Evolutionary conservation across 2,888 invertebrate species (phyloP).

Genomic region (Drosophila greeni): DNA sequence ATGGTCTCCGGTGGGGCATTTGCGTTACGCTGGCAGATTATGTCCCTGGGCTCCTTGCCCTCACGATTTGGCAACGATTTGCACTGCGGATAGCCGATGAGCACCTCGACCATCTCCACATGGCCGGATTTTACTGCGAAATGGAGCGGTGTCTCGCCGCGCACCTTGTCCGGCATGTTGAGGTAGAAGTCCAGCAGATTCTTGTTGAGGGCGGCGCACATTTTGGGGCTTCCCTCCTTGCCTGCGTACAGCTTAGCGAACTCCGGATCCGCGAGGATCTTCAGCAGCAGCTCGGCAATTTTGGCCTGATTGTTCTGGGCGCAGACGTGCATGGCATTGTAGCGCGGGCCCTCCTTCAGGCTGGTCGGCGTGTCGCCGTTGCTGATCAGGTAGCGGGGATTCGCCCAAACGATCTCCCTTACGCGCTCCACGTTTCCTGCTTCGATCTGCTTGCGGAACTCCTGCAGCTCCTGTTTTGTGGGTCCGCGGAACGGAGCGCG

Average conservation of each 20-base stretch:
- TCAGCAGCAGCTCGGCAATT: constrained; percentile 87
- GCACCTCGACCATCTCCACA: constrained; percentile 86
- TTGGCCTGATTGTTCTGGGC: constrained; percentile 86
- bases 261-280: constrained; percentile 86
- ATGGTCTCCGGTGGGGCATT: constrained; percentile 75
- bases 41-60: constrained; percentile 87
- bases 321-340: constrained; percentile 95
- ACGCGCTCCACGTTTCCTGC: constrained; percentile 84
- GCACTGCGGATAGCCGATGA: constrained; percentile 90
- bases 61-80: constrained; percentile 87
- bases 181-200: constrained; percentile 92
- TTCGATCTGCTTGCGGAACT: constrained; percentile 88
- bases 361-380: constrained; percentile 95
- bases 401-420: constrained; percentile 86
- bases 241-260: constrained; percentile 90
- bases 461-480: constrained; percentile 88
- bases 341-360: constrained; percentile 91
- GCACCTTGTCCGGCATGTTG: constrained; percentile 95
- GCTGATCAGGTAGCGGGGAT: constrained; percentile 91
- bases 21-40: constrained; percentile 85
- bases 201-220: constrained; percentile 81
- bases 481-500: constrained; percentile 84
- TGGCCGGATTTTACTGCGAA: constrained; percentile 95
- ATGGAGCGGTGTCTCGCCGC: constrained; percentile 95
- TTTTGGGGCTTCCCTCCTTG: constrained; percentile 74